Conservation (phyloP, 2,113 vertebrate genomes). For the pig (Sus scrofa) region T2T-Sscrofa CM000812.6:278333001-278333500, state of each 20-base stretch:
- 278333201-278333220: slow-evolving; percentile 9
- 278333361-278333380: background rate
- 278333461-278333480: background rate
- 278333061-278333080: slow-evolving; percentile 1
- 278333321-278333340: slow-evolving; percentile 37
- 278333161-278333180: slow-evolving; percentile 47
- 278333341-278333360: slow-evolving; percentile 7
- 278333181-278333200: slow-evolving; percentile 43
- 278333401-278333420: slow-evolving; percentile 40
- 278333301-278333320: background rate
- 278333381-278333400: slow-evolving; percentile 29
- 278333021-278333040: background rate
- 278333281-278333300: background rate
- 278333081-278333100: background rate
- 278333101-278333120: background rate
- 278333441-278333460: slow-evolving; percentile 19
- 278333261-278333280: slow-evolving; percentile 28
- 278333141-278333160: slow-evolving; percentile 42
- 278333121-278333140: slow-evolving; percentile 42
- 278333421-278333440: slow-evolving; percentile 11
- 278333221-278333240: slow-evolving; percentile 47
- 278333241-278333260: slow-evolving; percentile 1
- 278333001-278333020: slow-evolving; percentile 38
- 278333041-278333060: background rate
- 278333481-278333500: background rate